Conservation (phyloP, 1,140 invertebrate species). For the Drosophila pruinosa region DNA sequence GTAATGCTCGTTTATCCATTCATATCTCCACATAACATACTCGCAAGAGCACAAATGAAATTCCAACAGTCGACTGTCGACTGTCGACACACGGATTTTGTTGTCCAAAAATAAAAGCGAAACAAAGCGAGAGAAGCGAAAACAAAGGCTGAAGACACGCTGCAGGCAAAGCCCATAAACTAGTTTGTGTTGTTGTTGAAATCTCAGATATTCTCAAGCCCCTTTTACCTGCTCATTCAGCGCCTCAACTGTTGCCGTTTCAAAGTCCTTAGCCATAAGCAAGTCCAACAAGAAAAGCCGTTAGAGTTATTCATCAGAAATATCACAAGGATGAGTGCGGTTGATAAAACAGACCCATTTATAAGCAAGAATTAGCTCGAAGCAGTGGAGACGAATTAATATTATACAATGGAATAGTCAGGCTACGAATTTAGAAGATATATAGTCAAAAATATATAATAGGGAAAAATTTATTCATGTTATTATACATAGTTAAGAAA, state of each 20-base stretch:
- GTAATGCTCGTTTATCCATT: constrained; percentile 58
- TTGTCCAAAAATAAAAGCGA: not conserved
- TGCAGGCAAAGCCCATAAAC: constrained; percentile 11
- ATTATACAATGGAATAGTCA: too few relatives aligned
- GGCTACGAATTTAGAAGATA: too few relatives aligned
- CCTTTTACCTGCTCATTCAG: not conserved
- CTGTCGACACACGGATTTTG: constrained; percentile 6
- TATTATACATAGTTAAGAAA: too few relatives aligned
- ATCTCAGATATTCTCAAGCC: constrained; percentile 3
- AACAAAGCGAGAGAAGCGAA: not conserved
- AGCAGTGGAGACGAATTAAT: too few relatives aligned
- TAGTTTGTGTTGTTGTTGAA: constrained; percentile 12
- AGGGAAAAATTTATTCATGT: too few relatives aligned
- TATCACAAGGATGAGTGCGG: too few relatives aligned
- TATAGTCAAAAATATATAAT: too few relatives aligned
- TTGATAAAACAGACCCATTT: too few relatives aligned
- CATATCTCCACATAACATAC: constrained; percentile 18
- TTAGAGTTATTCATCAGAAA: too few relatives aligned
- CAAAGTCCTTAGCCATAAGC: too few relatives aligned
- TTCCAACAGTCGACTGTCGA: not conserved
- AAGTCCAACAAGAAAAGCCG: too few relatives aligned
- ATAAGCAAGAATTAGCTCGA: too few relatives aligned
- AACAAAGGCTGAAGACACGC: not conserved
- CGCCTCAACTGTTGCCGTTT: not conserved
- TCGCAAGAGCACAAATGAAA: not conserved